These are phyloP conservation scores for Ommatoiulus sabulosus DNA, from an alignment of 2,888 invertebrate genomes.

Conservation along the genomic window DNA sequence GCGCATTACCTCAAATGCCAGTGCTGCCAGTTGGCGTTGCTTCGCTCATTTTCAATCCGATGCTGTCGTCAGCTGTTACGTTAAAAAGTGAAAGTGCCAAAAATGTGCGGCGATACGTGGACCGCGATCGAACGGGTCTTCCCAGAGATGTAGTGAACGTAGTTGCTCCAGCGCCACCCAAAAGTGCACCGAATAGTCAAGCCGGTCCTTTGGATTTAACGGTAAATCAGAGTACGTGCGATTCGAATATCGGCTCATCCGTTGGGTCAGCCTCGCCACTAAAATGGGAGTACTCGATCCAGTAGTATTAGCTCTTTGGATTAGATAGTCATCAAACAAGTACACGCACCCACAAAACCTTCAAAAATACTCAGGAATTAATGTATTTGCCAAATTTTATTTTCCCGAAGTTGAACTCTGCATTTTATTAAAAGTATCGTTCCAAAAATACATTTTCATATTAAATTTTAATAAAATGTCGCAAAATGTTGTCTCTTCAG, in stretches of 20 bases:
- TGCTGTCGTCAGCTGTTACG: neutral
- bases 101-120: neutral
- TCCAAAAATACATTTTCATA: neutral
- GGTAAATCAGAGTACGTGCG: neutral
- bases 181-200: constrained; percentile 10
- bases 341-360: neutral
- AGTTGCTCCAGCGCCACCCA: neutral
- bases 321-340: neutral
- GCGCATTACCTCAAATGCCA: neutral
- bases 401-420: neutral
- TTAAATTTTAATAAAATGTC: neutral
- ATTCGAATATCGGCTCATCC: neutral
- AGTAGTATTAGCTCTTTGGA: neutral
- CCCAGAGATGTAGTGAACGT: neutral
- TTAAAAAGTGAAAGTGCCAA: constrained; percentile 30
- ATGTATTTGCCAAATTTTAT: neutral
- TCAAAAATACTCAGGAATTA: neutral
- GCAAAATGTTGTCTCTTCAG: too few relatives aligned
- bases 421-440: neutral
- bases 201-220: constrained; percentile 49
- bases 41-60: constrained; percentile 47
- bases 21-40: constrained; percentile 4
- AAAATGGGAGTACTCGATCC: neutral
- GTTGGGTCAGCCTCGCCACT: neutral
- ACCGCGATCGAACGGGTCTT: neutral